Conservation (phyloP, 2,113 vertebrate species). For the Spermophilus dauricus region DNA sequence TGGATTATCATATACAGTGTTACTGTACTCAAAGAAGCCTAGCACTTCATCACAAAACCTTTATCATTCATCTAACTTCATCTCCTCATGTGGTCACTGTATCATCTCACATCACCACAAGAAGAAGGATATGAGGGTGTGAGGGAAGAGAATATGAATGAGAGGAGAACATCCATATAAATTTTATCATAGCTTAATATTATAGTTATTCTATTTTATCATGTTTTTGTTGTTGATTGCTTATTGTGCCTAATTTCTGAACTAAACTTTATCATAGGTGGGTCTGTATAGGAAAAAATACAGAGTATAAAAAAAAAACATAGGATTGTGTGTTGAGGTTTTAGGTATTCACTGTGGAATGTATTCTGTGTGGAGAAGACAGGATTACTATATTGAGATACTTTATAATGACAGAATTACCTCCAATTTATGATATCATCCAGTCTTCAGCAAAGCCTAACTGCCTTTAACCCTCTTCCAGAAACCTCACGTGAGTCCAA, state of each 20-base stretch:
- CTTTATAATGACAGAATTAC: neutral
- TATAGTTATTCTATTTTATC: neutral
- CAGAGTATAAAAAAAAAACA: neutral
- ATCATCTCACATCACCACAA: neutral
- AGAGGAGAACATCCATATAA: too few relatives aligned
- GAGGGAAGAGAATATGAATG: neutral
- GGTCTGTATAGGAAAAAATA: neutral
- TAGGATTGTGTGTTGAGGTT: neutral
- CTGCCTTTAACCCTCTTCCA: neutral
- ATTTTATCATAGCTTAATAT: neutral
- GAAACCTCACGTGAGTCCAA: neutral
- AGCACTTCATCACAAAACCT: neutral
- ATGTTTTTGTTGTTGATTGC: neutral
- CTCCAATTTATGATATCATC: neutral
- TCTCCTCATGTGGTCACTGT: neutral
- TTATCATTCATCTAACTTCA: neutral
- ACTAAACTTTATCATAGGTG: neutral
- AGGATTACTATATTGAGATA: neutral
- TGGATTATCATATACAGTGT: neutral
- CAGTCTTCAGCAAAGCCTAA: neutral
- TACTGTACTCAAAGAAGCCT: too few relatives aligned
- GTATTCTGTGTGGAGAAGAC: neutral
- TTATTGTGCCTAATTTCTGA: neutral
- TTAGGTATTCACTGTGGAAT: neutral
- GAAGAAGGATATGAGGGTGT: neutral